phyloP scores from a whole-genome alignment of 1,140 invertebrate genomes.

The Ptiloglossa arizonensis region DNA sequence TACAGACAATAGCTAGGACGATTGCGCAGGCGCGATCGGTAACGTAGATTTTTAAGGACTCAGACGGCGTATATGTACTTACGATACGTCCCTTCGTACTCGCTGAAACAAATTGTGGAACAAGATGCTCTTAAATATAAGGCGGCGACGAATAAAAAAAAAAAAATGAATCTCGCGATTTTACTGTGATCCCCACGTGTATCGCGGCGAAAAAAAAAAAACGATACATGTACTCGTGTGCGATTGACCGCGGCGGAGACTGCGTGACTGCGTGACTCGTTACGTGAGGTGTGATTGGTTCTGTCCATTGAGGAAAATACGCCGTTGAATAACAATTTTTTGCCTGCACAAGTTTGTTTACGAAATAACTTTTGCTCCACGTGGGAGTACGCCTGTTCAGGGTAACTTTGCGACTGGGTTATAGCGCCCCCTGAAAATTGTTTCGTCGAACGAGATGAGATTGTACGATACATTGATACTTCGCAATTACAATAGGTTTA shows the following conservation, averaged over 20 bases:
- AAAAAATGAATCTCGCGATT: conserved; percentile 50
- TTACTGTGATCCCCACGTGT: conserved; percentile 66
- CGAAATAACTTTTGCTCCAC: conserved; percentile 30
- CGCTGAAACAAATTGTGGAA: conserved; percentile 63
- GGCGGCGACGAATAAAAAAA: conserved; percentile 9
- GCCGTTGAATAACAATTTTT: conserved; percentile 26
- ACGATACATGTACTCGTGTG: conserved; percentile 48
- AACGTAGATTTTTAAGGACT: conserved; percentile 65
- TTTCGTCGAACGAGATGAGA: conserved; percentile 5
- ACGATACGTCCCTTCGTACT: conserved; percentile 55
- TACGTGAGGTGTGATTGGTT: conserved; percentile 35
- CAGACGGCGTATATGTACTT: conserved; percentile 47
- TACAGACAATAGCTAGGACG: conserved; percentile 71
- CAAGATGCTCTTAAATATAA: conserved; percentile 61
- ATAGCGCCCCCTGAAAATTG: not conserved
- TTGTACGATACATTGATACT: conserved; percentile 52
- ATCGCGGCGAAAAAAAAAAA: conserved; percentile 28
- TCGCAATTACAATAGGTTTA: conserved; percentile 64
- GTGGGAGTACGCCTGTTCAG: conserved; percentile 42
- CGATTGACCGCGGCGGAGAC: conserved; percentile 15
- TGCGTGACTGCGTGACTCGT: conserved; percentile 30
- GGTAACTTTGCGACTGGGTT: conserved; percentile 34
- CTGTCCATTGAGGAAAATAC: not conserved
- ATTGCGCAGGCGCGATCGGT: conserved; percentile 74
- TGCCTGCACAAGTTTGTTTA: conserved; percentile 51